Evolutionary conservation across 2,113 vertebrate species (phyloP).

Genomic region (Diadophis punctatus): DNA sequence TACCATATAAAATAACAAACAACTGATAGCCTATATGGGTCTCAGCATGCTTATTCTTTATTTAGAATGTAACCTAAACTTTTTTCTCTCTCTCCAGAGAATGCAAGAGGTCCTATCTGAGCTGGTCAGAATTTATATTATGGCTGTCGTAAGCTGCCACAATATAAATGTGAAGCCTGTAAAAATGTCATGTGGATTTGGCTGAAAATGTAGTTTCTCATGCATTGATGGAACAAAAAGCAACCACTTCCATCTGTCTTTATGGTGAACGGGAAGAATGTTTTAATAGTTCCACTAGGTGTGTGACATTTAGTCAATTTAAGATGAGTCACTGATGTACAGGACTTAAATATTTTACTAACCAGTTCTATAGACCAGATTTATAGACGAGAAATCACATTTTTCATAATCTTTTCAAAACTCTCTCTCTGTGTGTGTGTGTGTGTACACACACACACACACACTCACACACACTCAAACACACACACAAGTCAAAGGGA

Average conservation of each 20-base stretch:
- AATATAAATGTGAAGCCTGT: background rate
- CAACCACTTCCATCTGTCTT: background rate
- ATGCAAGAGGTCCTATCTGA: background rate
- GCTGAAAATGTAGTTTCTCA: background rate
- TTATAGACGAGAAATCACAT: background rate
- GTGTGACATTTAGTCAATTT: background rate
- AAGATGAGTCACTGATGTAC: background rate
- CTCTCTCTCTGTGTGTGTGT: too few species aligned
- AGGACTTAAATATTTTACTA: background rate
- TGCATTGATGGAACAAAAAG: background rate
- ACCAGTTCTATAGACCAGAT: background rate
- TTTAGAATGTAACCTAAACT: background rate
- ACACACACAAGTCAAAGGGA: too few species aligned
- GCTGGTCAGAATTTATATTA: background rate
- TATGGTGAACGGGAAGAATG: background rate
- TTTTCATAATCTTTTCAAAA: background rate
- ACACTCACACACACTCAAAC: too few species aligned
- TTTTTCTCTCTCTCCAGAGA: background rate
- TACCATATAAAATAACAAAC: background rate
- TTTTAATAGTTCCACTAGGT: background rate
- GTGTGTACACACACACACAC: too few species aligned
- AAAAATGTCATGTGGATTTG: background rate
- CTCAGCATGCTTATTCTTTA: background rate
- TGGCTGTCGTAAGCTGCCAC: background rate
- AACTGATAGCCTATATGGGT: background rate